These are phyloP conservation scores for human DNA, from an alignment of 2,113 vertebrate genomes.

Conservation along the genomic window GRCh38 chr7:39348001-39348500, in stretches of 20 bases:
- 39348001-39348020: neutral
- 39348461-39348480: conserved; percentile 35
- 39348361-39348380: neutral
- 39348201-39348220: neutral
- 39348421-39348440: neutral
- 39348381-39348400: neutral
- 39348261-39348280: neutral
- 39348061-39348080: neutral
- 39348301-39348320: neutral
- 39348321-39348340: conserved; percentile 9
- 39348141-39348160: neutral
- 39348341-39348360: neutral
- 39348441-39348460: neutral
- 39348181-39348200: neutral
- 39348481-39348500: neutral
- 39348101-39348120: neutral
- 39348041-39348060: neutral
- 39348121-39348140: neutral
- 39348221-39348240: neutral
- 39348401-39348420: neutral
- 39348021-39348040: neutral
- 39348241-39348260: neutral
- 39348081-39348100: neutral
- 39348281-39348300: neutral
- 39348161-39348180: neutral